These are phyloP conservation scores for Steinernema khuongi DNA, from an alignment of 1,140 invertebrate species.

Conservation along the genomic window DNA sequence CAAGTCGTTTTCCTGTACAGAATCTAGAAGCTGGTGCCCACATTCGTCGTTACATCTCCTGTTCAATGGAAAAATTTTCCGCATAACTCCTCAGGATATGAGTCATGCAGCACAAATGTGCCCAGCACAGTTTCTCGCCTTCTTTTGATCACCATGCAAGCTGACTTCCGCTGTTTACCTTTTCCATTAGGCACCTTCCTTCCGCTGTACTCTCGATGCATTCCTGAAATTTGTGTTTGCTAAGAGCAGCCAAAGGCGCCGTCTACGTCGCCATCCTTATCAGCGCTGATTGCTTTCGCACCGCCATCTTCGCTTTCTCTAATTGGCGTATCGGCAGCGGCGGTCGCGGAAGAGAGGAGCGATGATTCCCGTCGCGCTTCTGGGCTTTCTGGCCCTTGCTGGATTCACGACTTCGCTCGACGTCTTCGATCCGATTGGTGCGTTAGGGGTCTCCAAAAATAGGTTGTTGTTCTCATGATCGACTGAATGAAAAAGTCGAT, in stretches of 20 bases:
- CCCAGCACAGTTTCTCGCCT: no score
- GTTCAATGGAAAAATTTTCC: no score
- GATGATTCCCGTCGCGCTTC: conserved; percentile 2
- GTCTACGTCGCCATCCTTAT: not conserved
- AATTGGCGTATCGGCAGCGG: not conserved
- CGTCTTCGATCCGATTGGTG: not conserved
- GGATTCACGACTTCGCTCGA: not conserved
- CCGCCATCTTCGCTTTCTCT: not conserved
- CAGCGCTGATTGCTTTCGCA: conserved; percentile 6
- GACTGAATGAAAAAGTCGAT: not conserved
- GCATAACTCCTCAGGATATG: no score
- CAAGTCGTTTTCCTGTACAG: no score
- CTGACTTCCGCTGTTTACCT: no score
- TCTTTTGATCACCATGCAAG: no score
- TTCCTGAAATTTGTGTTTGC: no score
- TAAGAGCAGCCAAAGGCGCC: not conserved
- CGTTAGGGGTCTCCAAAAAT: not conserved
- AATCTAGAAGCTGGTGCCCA: no score
- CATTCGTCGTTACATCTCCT: no score
- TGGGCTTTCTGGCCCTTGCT: not conserved
- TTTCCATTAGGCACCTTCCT: no score
- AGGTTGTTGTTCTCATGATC: not conserved
- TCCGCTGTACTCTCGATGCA: no score
- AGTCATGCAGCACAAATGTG: no score
- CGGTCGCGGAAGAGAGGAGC: not conserved